phyloP scores from a whole-genome alignment of 2,113 vertebrate genomes.

The Phylloscopus trochilus region DNA sequence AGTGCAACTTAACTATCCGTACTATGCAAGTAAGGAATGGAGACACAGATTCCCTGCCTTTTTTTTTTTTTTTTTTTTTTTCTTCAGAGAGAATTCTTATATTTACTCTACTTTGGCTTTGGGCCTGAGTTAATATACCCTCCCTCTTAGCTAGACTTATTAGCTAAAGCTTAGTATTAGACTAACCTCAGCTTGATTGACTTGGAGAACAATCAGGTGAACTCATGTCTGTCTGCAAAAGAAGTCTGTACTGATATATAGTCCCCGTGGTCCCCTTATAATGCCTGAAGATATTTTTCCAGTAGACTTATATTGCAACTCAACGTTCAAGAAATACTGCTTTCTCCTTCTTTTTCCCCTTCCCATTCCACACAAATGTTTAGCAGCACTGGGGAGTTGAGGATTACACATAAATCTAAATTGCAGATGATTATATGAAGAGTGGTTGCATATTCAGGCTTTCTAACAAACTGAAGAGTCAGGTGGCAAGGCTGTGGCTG shows the following conservation, averaged over 20 bases:
- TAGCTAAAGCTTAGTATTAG: background rate
- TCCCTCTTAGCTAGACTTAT: background rate
- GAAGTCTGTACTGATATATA: background rate
- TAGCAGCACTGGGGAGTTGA: background rate
- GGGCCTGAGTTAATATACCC: background rate
- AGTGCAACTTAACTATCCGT: background rate
- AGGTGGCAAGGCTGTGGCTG: background rate
- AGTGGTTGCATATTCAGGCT: background rate
- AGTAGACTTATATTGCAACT: background rate
- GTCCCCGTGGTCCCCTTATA: background rate
- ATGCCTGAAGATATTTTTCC: background rate
- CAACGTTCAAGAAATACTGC: background rate
- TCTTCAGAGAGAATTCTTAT: background rate
- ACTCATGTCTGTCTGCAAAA: constrained; percentile 19
- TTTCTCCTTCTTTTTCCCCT: background rate
- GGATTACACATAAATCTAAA: background rate
- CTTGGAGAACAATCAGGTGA: constrained; percentile 17
- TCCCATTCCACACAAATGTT: background rate
- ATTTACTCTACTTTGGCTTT: constrained; percentile 4
- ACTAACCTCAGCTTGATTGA: background rate
- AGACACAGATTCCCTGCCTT: background rate
- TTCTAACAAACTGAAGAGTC: background rate
- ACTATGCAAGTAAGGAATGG: background rate
- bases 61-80: background rate
- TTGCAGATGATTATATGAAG: background rate